phyloP scores from a whole-genome alignment of 2,888 invertebrate genomes.

The Halictus ligatus region DNA sequence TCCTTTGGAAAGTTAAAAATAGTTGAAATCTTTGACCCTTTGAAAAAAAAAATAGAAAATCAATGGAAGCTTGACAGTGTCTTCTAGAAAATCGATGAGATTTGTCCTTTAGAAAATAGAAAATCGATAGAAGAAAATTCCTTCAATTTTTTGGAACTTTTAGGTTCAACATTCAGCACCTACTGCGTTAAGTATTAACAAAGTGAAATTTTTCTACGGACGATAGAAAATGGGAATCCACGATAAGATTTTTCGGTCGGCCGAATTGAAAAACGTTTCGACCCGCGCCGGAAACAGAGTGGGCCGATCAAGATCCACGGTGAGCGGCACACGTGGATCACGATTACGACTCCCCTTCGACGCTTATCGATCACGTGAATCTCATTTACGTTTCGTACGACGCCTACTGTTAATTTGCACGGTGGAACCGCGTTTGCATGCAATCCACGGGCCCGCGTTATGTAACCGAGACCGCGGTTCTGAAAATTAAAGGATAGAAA shows the following conservation, averaged over 20 bases:
- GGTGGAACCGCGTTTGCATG: slow-evolving; percentile 24
- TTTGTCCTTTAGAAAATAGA: too few relatives aligned
- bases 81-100: too few relatives aligned
- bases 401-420: slow-evolving; percentile 50
- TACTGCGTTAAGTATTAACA: background rate
- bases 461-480: slow-evolving; percentile 19
- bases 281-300: slow-evolving; percentile 11
- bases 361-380: slow-evolving; percentile 56
- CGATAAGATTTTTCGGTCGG: slow-evolving; percentile 2
- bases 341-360: slow-evolving; percentile 33
- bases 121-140: too few relatives aligned
- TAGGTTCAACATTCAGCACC: background rate
- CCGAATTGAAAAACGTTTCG: background rate
- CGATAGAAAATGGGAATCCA: too few relatives aligned
- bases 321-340: slow-evolving; percentile 46
- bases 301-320: slow-evolving; percentile 41
- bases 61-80: too few relatives aligned
- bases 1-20: too few relatives aligned
- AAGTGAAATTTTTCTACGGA: background rate
- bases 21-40: too few relatives aligned
- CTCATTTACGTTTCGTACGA: slow-evolving; percentile 37
- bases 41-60: too few relatives aligned
- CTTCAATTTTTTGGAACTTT: too few relatives aligned
- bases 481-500: slow-evolving; percentile 22
- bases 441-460: slow-evolving; percentile 26